Evolutionary conservation across 2,113 vertebrate genomes (phyloP), one percentile per base, ranked within the genome.

Genomic region (Merops nubicus): DNA sequence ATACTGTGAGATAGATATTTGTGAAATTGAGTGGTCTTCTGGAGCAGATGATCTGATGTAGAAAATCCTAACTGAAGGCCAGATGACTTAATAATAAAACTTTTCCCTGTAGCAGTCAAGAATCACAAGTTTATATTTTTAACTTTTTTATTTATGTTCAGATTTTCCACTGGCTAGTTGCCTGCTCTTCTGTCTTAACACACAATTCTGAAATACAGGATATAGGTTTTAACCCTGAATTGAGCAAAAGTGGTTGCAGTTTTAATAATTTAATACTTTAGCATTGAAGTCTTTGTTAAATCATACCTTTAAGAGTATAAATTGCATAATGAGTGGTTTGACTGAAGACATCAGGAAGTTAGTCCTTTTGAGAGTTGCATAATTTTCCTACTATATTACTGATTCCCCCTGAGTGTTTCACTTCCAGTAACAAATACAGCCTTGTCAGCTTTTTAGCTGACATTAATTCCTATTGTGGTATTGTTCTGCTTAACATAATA

Each of bases 391-490:
- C 5, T 3, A 5, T 47, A 43, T 57, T 88, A 48, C n/a, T 89
- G 70, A 82, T 76, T 92, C 88, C 38, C 45, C 56, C 12, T 81
- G 25, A 76, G 59, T 57, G 57, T 83, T 79, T 75, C 22, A 33
- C 18, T 72, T 83, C n/a, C 64, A 89, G 50, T 89, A 92, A 91
- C 87, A 91, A 91, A 63, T 79, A 95, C 34, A 82, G 25, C 38
- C 53, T 53, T 83, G 77, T 85, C 63, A 88, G 59, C 34, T 86
- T 81, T 92, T 54, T 73, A 90, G 56, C 20, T 72, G 50, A 89
- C 38, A 36, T 89, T 75, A 76, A 51, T 48, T 56, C 45, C 63
- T 85, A 67, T 15, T 22, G 60, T 47, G 31, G 57, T 91, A 51
- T 6, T 88, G 62, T 85, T 74, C 67, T 91, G 31, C 29, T 86